Evolutionary conservation across 2,113 vertebrate species (phyloP).

Genomic region (Lathamus discolor): DNA sequence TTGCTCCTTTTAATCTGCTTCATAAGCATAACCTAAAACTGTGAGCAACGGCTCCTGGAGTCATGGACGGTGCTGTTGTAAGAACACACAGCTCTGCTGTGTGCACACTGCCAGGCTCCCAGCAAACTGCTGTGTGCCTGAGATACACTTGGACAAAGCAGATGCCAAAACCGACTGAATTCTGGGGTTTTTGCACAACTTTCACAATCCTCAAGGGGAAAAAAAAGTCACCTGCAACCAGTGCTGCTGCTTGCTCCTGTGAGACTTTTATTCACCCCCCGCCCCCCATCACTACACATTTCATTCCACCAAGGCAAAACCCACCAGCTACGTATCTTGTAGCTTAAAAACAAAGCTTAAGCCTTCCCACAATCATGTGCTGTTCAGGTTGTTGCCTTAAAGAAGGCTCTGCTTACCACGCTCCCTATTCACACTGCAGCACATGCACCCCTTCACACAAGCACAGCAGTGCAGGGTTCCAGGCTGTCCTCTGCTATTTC

Average conservation of each 20-base stretch:
- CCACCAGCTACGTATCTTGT: neutral
- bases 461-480: neutral
- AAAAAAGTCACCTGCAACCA: neutral
- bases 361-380: neutral
- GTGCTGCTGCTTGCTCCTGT: neutral
- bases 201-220: neutral
- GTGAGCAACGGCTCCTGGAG: neutral
- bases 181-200: neutral
- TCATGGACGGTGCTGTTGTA: neutral
- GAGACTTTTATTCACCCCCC: neutral
- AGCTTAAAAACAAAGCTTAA: neutral
- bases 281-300: neutral
- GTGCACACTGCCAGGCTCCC: neutral
- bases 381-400: neutral
- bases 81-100: neutral
- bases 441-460: neutral
- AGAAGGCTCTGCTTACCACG: neutral
- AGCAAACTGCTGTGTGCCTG: neutral
- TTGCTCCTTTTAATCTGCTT: neutral
- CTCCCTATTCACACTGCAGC: neutral
- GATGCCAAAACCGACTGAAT: neutral
- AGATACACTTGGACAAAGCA: neutral
- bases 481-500: neutral
- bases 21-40: neutral
- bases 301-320: neutral